Base-by-base conservation (phyloP, 2,888 invertebrate species). In the Germaria angustata region DNA sequence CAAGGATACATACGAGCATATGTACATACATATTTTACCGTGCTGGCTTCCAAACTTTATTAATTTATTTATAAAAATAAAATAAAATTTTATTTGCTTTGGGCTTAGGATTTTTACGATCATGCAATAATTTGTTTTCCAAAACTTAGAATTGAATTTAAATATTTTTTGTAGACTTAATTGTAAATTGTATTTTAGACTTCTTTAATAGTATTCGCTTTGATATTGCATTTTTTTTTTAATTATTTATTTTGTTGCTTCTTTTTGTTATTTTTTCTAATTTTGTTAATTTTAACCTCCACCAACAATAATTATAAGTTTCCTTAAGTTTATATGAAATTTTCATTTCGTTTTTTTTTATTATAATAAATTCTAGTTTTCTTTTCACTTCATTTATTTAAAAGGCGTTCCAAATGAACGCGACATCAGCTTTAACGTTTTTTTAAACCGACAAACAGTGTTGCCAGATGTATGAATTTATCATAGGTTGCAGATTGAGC, bases 231-330 rank as follows among this genome's bases (percentile, higher is more conserved):
- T 77, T 83, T 80, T 51, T 63, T 78, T 65, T 57, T 72, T n/a
- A 65, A 20, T 46, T 63, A 63, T 57, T 73, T 65, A 51, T 55
- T 78, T 65, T 41, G 36, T 63, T 65, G 72, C 39, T 24, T 34
- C 2, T 79, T 75, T 73, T 78, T 76, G 32, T 84, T 78, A 59
- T 53, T 84, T 76, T 71, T 61, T n/a, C 68, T 71, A 32, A 11
- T 63, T 80, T 69, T 69, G n/a, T 77, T 77, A 55, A 20, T 59
- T 17, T 32, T 17, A 39, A 65, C 6, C 36, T 28, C 8, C 44
- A 39, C 13, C 46, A 46, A 11, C 46, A 76, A 49, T 41, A 41
- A 39, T 49, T 4, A 2, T 13, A 15, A 53, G n/a, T 2, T 28
- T 24, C 15, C 7, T 53, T n/a, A 28, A 32, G 4, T 28, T 32